These are phyloP conservation scores for Zootoca vivipara DNA, from an alignment of 2,113 vertebrate species.

Conservation along the genomic window DNA sequence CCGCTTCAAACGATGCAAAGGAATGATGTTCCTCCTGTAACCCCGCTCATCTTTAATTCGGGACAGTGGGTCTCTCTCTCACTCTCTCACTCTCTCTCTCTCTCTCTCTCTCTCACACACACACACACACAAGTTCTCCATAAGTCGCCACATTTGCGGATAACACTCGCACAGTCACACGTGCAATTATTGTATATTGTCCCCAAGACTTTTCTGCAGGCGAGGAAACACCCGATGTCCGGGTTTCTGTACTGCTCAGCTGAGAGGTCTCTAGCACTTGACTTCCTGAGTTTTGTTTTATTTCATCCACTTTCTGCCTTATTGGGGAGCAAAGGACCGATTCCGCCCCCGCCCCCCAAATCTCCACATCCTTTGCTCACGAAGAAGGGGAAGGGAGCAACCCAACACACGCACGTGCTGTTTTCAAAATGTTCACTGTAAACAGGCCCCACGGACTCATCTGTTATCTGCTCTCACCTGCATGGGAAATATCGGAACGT, in stretches of 20 bases:
- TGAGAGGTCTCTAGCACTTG: not conserved
- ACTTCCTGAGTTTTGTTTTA: not conserved
- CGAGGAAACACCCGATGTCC: not conserved
- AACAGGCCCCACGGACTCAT: not conserved
- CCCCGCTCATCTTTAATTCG: not conserved
- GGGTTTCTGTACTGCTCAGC: not conserved
- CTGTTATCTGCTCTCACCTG: not conserved
- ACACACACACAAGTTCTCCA: not conserved
- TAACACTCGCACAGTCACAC: not conserved
- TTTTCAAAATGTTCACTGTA: not conserved
- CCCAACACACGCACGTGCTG: not conserved
- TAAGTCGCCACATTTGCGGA: not conserved
- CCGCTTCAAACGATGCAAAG: not conserved
- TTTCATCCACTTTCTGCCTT: not conserved
- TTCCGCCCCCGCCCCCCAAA: too few species aligned
- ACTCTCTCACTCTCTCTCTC: too few species aligned
- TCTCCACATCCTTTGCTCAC: not conserved
- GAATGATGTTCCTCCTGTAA: not conserved
- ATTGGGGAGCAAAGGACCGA: not conserved
- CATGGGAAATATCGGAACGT: not conserved
- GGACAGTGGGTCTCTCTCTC: too few species aligned
- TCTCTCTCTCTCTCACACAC: too few species aligned
- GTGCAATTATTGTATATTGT: not conserved
- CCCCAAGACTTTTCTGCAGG: not conserved
- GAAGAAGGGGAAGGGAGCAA: not conserved